A percentile compares a stretch with the other conserved stretches of the same genome.
Evolutionary conservation across 2,888 invertebrate species (phyloP).

Genomic region (Diplazon laetatorius): DNA sequence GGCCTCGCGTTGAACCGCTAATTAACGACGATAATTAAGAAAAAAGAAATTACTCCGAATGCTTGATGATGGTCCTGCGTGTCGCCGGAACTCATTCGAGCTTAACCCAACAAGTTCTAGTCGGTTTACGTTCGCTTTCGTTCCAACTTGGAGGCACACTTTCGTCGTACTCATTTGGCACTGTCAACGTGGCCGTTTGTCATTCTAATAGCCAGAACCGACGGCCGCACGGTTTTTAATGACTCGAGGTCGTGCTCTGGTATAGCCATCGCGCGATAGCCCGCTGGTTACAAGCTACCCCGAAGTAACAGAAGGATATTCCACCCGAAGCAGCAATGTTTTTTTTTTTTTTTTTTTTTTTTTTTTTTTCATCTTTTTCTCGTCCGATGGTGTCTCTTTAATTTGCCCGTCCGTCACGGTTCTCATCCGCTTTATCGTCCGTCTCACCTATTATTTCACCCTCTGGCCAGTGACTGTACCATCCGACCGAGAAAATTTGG

Average conservation of each 20-base stretch:
- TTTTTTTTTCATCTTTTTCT: too few relatives aligned
- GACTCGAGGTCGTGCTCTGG: constrained; percentile 45
- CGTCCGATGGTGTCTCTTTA: constrained; percentile 53
- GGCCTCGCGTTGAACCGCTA: not conserved
- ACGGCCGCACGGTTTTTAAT: constrained; percentile 57
- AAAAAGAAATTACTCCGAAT: constrained; percentile 46
- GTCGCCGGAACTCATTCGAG: constrained; percentile 36
- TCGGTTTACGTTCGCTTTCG: constrained; percentile 33
- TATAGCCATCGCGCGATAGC: constrained; percentile 4
- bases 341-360: too few relatives aligned
- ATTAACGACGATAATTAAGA: constrained; percentile 57
- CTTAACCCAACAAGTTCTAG: constrained; percentile 14
- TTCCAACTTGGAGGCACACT: constrained; percentile 66
- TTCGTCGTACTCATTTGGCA: constrained; percentile 80
- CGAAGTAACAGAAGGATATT: too few relatives aligned
- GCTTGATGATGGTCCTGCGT: constrained; percentile 39
- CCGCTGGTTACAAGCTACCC: constrained; percentile 17
- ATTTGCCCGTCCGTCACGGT: constrained; percentile 53
- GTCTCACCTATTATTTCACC: constrained; percentile 56
- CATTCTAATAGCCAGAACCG: constrained; percentile 79
- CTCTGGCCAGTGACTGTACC: constrained; percentile 15
- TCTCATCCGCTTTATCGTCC: constrained; percentile 57
- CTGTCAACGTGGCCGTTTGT: constrained; percentile 80
- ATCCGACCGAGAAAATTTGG: not conserved
- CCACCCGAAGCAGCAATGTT: constrained; percentile 8